These are phyloP conservation scores for Nephrotoma appendiculata DNA, from an alignment of 2,888 invertebrate species.

Conservation along the genomic window DNA sequence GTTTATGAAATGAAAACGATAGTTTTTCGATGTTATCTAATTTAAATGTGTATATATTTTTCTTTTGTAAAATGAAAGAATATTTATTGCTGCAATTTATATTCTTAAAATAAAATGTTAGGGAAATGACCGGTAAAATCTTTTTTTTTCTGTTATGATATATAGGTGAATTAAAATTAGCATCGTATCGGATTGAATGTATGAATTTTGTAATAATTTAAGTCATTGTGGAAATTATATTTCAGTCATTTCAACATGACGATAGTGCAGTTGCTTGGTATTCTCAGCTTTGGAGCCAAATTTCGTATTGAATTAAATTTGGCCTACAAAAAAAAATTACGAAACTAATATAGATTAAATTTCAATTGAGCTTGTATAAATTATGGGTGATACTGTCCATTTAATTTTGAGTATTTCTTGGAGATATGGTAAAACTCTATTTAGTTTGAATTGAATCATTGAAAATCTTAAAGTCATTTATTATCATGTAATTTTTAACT, in stretches of 20 bases:
- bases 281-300: no score
- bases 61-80: background rate
- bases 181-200: background rate
- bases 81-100: background rate
- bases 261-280: background rate
- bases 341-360: no score
- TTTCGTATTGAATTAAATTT: no score
- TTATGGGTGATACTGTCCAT: no score
- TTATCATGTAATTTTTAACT: no score
- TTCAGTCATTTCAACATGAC: background rate
- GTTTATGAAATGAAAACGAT: background rate
- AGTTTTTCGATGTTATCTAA: background rate
- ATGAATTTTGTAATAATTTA: background rate
- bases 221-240: background rate
- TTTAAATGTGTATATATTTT: background rate
- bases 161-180: background rate
- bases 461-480: no score
- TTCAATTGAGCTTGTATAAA: no score
- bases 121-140: background rate
- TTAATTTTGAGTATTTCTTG: no score
- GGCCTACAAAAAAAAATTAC: no score
- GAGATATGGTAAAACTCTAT: no score
- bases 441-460: no score
- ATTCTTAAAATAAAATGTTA: background rate
- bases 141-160: background rate